Evolutionary conservation across 2,888 invertebrate genomes (phyloP).

Genomic region (Clusia tigrina): DNA sequence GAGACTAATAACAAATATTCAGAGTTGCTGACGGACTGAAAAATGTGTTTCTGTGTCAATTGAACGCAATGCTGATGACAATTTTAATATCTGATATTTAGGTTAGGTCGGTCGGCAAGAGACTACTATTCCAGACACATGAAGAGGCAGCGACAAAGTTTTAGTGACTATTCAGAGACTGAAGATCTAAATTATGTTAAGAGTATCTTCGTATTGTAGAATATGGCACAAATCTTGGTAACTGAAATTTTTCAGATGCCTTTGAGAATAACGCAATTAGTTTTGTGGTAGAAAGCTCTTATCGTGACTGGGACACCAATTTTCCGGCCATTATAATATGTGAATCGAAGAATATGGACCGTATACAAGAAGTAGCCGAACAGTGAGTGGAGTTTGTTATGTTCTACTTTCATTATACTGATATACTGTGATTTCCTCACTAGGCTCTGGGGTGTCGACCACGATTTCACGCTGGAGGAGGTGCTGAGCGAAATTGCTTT

Average conservation of each 20-base stretch:
- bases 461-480: constrained; percentile 76
- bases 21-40: too few species aligned
- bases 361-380: constrained; percentile 71
- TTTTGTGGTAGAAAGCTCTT: constrained; percentile 79
- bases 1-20: too few species aligned
- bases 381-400: constrained; percentile 65
- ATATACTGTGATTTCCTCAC: too few species aligned
- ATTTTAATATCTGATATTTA: too few species aligned
- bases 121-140: neutral
- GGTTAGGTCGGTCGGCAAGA: neutral
- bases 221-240: too few species aligned
- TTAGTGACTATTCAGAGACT: too few species aligned
- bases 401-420: neutral
- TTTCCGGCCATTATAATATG: constrained; percentile 79
- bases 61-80: too few species aligned
- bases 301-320: constrained; percentile 76
- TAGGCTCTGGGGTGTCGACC: constrained; percentile 72
- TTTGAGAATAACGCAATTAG: constrained; percentile 77
- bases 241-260: constrained; percentile 60
- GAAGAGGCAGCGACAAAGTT: neutral
- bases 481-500: constrained; percentile 74
- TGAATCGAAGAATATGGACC: constrained; percentile 71
- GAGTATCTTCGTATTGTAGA: too few species aligned
- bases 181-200: too few species aligned
- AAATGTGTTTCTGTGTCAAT: too few species aligned